Base-by-base conservation (phyloP, 2,797 vertebrate genomes). In the Anableps anableps region DNA sequence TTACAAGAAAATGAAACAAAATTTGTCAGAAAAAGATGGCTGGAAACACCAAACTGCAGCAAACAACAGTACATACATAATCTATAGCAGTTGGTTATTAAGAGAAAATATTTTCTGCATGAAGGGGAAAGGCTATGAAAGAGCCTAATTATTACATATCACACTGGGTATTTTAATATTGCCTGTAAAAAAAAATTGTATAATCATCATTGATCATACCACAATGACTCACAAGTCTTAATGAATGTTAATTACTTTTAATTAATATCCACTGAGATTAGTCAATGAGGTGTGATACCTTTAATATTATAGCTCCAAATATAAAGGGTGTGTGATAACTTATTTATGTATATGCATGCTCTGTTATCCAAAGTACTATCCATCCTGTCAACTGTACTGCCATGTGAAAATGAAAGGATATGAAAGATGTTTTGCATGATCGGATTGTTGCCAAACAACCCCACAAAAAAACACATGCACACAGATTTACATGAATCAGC, bases 211-310 rank as follows among this genome's bases (percentile, higher is more conserved):
- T 90, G 87, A 91, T 93, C 80, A 87, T 82, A 76, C 77, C 41
- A 48, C 62, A 77, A 88, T 76, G 76, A 77, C 78, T 79, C 62
- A 45, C 21, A 55, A 34, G 76, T 80, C 83, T 74, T 89, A 86
- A 89, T 90, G 78, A 87, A 85, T 2, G 2, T 85, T 91, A 89
- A 92, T 94, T 90, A 78, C 75, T 77, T 81, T 83, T 58, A 85
- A 82, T 85, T 85, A 82, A 81, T 88, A 88, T 81, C 70, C 71
- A 79, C 29, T 87, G 82, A 82, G 76, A 90, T 88, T 80, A 86
- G 85, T 83, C 86, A 88, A 86, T 90, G 77, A 90, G 77, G 81
- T 23, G 47, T 76, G 75, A 43, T 84, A 88, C 80, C 81, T 88
- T 50, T 85, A 85, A 80, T 86, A 83, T 87, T 83, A 83, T 60